Base-by-base conservation (phyloP, 2,888 invertebrate genomes). In the Papilio protenor region DNA sequence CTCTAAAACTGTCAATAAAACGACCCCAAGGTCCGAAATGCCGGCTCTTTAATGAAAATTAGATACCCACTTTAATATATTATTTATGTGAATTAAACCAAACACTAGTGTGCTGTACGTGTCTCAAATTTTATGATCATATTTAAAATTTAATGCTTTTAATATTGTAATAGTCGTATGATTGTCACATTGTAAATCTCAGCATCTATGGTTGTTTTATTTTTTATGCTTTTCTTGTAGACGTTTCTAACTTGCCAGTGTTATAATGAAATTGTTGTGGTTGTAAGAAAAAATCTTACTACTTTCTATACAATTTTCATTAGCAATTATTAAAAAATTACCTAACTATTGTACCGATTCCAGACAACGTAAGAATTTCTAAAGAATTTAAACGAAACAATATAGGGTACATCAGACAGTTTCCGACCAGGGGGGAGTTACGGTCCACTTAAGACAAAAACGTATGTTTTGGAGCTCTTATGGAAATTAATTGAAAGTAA, bases 1-100 rank as follows among this genome's bases (percentile, higher is more conserved):
- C 88, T 90, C 90, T 93, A 91, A 93, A 93, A 89, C 92, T 93
- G 93, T 93, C 94, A 92, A 93, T 94, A 93, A 93, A 93, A 90
- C 85, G 85, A 45, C 45, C 85, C 87, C 87, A 84, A 86, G 82
- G 85, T 86, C 88, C 87, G 90, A 90, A 89, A 89, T 90, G 89
- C 87, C 87, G 87, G 86, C 84, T 85, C 89, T 91, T 91, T 92
- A 93, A 92, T 92, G 92, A 93, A 92, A 92, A 90, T 91, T 92
- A 89, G 90, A 91, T 87, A 89, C 89, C 89, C 88, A 72, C 64
- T 89, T 91, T 90, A 23, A 90, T 89, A 89, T 87, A 88, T 89
- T 88, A 90, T 91, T 90, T 91, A 91, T 91, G 88, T 88, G 90
- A 88, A 88, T 90, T 90, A 88, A 90, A 91, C 87, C 87, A 89